phyloP scores from a whole-genome alignment of 2,888 invertebrate species.

The Schrankia costaestrigalis region DNA sequence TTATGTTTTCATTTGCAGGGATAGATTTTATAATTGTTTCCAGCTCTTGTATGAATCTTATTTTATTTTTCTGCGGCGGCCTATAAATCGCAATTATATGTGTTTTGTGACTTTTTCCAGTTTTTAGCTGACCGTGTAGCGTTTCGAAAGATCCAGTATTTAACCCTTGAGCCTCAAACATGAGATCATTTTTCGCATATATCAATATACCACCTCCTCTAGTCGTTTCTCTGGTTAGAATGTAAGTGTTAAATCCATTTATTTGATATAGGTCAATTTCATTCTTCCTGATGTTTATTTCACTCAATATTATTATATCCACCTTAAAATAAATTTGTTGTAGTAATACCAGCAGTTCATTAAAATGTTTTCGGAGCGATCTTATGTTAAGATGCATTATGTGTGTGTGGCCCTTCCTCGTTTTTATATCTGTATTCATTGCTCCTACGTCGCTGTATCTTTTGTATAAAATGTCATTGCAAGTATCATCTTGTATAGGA shows the following conservation, averaged over 20 bases:
- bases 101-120: background rate
- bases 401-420: background rate
- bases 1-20: conserved; percentile 3
- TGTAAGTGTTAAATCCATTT: background rate
- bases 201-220: conserved; percentile 4
- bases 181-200: background rate
- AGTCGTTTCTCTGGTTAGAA: background rate
- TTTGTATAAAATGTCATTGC: background rate
- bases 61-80: conserved; percentile 8
- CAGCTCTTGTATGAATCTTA: conserved; percentile 3
- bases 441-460: background rate
- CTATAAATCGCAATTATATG: conserved; percentile 9
- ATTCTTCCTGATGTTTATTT: conserved; percentile 1
- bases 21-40: conserved; percentile 1
- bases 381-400: conserved; percentile 3
- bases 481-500: background rate
- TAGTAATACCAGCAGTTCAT: conserved; percentile 1
- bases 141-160: conserved; percentile 1
- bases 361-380: conserved; percentile 4
- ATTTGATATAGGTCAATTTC: conserved; percentile 1
- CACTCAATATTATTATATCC: background rate
- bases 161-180: background rate
- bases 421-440: background rate
- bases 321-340: background rate
- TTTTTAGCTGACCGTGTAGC: background rate